These are phyloP conservation scores for Melanerpes formicivorus DNA, from an alignment of 2,113 vertebrate genomes.

Conservation along the genomic window DNA sequence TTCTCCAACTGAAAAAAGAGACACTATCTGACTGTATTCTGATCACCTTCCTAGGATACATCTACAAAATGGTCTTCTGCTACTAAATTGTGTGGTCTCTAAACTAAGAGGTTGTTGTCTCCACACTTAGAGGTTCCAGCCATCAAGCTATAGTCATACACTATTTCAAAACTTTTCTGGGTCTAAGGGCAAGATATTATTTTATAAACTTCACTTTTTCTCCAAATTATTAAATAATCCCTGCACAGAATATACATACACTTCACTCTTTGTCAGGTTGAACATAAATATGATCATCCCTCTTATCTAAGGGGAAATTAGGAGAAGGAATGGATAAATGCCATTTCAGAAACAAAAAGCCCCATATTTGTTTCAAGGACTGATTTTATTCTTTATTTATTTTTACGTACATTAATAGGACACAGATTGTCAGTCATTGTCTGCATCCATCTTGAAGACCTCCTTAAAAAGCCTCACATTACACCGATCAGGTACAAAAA, in stretches of 20 bases:
- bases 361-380: neutral
- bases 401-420: neutral
- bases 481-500: neutral
- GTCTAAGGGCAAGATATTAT: neutral
- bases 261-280: conserved; percentile 14
- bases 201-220: neutral
- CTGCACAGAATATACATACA: neutral
- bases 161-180: neutral
- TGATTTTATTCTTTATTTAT: neutral
- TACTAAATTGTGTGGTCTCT: neutral
- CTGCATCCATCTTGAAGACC: neutral
- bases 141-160: neutral
- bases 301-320: neutral
- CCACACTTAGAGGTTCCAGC: neutral
- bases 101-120: neutral
- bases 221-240: neutral
- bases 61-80: neutral
- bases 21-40: neutral
- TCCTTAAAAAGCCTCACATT: neutral
- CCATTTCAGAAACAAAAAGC: neutral
- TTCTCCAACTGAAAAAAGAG: neutral
- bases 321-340: neutral
- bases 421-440: neutral
- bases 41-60: neutral
- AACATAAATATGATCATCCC: neutral